Percentiles rank a stretch among this genome's conserved stretches.
Conservation (phyloP, 1,140 invertebrate species). For the Drosophila murphyi region DNA sequence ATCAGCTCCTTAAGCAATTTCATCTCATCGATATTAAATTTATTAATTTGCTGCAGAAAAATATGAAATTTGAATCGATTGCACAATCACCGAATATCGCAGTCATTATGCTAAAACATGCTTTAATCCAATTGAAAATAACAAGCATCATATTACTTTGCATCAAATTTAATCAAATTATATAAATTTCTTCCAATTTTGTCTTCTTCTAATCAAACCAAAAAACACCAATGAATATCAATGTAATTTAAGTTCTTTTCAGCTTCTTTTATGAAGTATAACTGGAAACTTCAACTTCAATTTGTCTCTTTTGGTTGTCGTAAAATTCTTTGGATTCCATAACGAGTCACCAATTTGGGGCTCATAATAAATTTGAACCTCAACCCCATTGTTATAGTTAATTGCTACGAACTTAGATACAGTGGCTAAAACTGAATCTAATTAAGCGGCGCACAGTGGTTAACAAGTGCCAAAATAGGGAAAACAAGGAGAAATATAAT, state of each 20-base stretch:
- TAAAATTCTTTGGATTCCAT: constrained; percentile 13
- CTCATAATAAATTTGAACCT: constrained; percentile 24
- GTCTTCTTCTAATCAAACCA: no score
- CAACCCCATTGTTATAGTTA: constrained; percentile 22
- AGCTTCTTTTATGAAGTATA: background rate
- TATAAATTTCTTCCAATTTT: no score
- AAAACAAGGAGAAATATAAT: background rate
- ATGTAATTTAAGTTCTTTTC: background rate
- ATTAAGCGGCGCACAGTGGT: constrained; percentile 24
- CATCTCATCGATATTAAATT: no score
- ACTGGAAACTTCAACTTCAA: background rate
- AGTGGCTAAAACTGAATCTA: constrained; percentile 15
- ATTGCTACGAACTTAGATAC: constrained; percentile 18
- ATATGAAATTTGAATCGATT: no score
- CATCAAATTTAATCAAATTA: no score
- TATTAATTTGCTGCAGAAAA: no score
- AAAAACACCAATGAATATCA: background rate
- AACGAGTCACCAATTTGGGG: constrained; percentile 19
- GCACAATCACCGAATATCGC: no score
- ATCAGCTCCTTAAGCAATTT: no score
- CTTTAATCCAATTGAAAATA: no score
- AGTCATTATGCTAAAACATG: no score
- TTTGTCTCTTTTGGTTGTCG: background rate
- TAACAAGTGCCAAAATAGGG: background rate
- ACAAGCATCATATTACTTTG: no score